phyloP scores from a whole-genome alignment of 2,113 vertebrate genomes.

The Tyrannus savana region DNA sequence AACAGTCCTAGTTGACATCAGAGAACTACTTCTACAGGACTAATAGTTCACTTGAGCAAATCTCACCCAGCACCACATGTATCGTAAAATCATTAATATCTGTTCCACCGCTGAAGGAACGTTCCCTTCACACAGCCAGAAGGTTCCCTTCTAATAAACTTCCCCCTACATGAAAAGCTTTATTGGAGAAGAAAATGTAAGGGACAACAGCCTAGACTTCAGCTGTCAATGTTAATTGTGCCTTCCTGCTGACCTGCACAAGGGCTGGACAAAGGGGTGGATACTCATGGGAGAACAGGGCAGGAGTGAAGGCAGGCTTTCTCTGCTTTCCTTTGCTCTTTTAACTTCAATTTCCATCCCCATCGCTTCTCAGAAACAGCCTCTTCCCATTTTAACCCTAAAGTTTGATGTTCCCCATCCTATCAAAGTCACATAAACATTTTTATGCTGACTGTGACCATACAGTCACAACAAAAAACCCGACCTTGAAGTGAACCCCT shows the following conservation, averaged over 20 bases:
- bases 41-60: not conserved
- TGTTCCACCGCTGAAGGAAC: not conserved
- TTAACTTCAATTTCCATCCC: not conserved
- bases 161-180: not conserved
- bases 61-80: not conserved
- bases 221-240: not conserved
- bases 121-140: not conserved
- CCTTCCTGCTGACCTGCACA: not conserved
- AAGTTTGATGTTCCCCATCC: not conserved
- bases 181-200: not conserved
- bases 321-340: not conserved
- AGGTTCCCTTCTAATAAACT: not conserved
- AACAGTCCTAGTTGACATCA: not conserved
- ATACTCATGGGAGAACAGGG: not conserved
- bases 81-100: not conserved
- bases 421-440: not conserved
- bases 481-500: not conserved
- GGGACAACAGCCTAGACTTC: not conserved
- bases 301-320: not conserved
- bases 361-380: not conserved
- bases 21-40: not conserved
- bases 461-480: accelerated
- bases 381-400: not conserved
- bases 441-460: not conserved
- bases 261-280: not conserved